Percentiles rank a stretch among this genome's conserved stretches.
phyloP scores from a whole-genome alignment of 1,140 invertebrate genomes.

The Calephelis nemesis region DNA sequence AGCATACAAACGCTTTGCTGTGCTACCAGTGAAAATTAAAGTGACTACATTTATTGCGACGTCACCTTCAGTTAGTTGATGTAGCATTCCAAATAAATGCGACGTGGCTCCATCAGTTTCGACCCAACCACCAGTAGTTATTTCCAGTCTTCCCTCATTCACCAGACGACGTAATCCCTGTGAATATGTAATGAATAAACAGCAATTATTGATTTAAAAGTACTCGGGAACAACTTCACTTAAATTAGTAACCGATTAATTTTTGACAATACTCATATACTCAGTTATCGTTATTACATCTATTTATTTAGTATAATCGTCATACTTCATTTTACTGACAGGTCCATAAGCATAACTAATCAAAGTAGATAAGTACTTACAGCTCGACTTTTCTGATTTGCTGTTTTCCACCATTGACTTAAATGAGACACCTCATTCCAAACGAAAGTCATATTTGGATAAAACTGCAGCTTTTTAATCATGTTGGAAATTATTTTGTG shows the following conservation, averaged over 20 bases:
- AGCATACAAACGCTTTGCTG: too few relatives aligned
- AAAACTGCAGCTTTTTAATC: constrained; percentile 88
- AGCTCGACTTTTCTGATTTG: constrained; percentile 48
- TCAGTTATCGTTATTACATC: too few relatives aligned
- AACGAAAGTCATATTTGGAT: constrained; percentile 92
- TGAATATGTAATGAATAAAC: constrained; percentile 17
- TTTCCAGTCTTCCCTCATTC: constrained; percentile 88
- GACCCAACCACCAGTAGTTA: constrained; percentile 95
- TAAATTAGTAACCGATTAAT: neutral
- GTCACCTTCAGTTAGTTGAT: constrained; percentile 92
- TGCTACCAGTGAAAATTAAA: neutral
- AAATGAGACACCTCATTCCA: constrained; percentile 97
- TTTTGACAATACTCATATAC: neutral
- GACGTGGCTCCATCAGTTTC: constrained; percentile 96
- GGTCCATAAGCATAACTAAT: too few relatives aligned
- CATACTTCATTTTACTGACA: too few relatives aligned
- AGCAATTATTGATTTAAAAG: neutral
- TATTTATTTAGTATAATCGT: too few relatives aligned
- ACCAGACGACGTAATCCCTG: constrained; percentile 83
- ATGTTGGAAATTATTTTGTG: constrained; percentile 81
- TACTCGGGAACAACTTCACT: neutral
- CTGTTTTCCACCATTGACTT: constrained; percentile 91
- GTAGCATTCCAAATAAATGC: constrained; percentile 92
- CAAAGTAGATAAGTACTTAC: constrained; percentile 36
- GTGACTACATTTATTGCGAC: constrained; percentile 60